Evolutionary conservation across 2,797 vertebrate genomes (phyloP), one percentile per base, ranked within the genome.

Genomic region (Hydrolagus colliei): DNA sequence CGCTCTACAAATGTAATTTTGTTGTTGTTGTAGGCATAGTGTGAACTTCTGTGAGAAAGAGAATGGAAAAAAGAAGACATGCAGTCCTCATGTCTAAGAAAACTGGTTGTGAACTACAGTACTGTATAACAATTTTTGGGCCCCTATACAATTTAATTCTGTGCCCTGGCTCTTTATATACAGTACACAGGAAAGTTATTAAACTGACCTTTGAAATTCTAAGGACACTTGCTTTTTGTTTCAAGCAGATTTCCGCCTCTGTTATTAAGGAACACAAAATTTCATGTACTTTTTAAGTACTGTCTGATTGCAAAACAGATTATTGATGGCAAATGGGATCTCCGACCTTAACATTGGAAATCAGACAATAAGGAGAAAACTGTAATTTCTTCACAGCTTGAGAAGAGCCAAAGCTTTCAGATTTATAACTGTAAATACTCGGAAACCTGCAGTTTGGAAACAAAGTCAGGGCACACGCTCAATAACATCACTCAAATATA

Each of bases 371-470:
- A 68, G 68, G 65, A 16, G 65, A 84, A 84, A 9, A 6, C 27
- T 35, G n/a, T 18, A 67, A 80, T 18, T 16, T 80, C 78, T 68
- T 65, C 65, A 68, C n/a, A 52, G 16, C 41, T 7, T 20, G 41
- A 77, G 75, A 20, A 52, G n/a, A 77, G n/a, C 14, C 59, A 52
- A 52, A 52, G 3, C 41, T 52, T 52, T 52, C 41, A 52, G 41
- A 76, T 59, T 76, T 76, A 76, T 4, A 77, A 77, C 41, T 11
- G 41, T 61, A 59, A 59, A 68, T 16, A 13, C 32, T 65, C 35
- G 63, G 32, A 68, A 41, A 18, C 79, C 65, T 35, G 12, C 22
- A 67, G 79, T 20, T 82, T 82, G 79, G 79, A 82, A 68, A 82
- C 20, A 67, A 82, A 82, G 20, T 82, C 79, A 82, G 16, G 18